Conservation (phyloP, 2,888 invertebrate genomes). For the Erebia palarica region DNA sequence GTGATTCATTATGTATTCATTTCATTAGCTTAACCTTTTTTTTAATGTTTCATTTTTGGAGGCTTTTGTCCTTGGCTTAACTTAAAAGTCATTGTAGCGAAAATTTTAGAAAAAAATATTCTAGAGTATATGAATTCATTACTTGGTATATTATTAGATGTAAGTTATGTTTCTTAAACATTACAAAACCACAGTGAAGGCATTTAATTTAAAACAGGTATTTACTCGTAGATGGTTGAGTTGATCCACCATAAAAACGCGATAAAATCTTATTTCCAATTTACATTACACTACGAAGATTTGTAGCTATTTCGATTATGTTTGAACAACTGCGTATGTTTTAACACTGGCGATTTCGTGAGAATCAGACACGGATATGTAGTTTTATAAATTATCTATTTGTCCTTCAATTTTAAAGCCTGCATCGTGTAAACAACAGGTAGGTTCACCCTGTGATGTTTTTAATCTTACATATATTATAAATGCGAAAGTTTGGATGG, state of each 20-base stretch:
- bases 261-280: slow-evolving; percentile 1
- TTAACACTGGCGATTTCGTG: neutral
- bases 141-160: no score
- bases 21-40: neutral
- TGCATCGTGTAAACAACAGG: no score
- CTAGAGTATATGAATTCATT: no score
- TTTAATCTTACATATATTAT: no score
- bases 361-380: neutral
- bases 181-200: slow-evolving; percentile 6
- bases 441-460: no score
- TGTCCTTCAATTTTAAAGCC: no score
- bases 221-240: neutral
- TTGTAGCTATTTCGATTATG: neutral
- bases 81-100: neutral
- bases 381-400: no score
- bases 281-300: neutral
- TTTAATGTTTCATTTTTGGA: no score
- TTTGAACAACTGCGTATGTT: neutral
- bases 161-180: neutral
- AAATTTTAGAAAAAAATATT: neutral
- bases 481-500: no score
- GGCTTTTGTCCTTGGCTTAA: no score
- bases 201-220: neutral
- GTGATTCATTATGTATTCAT: neutral
- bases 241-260: slow-evolving; percentile 6